Conservation (phyloP, 64 coral and sea anemone genomes). For the Orbicella faveolata region DNA sequence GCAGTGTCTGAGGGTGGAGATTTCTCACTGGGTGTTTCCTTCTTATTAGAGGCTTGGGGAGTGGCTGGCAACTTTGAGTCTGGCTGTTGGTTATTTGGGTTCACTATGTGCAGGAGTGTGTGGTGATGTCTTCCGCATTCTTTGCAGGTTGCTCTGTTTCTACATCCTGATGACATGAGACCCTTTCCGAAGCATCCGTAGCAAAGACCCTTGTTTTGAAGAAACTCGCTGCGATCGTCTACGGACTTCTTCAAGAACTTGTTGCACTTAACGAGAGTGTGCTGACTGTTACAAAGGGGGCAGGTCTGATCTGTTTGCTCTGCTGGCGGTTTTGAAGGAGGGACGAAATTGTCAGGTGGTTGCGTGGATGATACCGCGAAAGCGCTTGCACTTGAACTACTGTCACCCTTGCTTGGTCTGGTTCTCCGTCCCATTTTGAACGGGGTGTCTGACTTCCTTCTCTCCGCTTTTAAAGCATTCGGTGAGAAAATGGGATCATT, state of each 20-base stretch:
- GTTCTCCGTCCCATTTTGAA: background rate
- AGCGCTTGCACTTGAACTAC: background rate
- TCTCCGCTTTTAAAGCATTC: background rate
- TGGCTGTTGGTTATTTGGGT: background rate
- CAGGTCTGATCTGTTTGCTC: background rate
- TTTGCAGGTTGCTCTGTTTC: background rate
- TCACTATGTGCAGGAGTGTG: background rate
- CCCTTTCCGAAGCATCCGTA: background rate
- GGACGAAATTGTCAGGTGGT: background rate
- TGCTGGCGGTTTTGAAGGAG: background rate
- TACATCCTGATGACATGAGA: background rate
- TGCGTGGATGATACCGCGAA: background rate
- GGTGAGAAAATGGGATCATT: slow-evolving; percentile 43
- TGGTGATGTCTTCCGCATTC: slow-evolving; percentile 17
- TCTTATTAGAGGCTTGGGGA: background rate
- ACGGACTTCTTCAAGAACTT: slow-evolving; percentile 6
- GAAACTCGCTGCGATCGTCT: background rate
- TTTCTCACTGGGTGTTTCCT: background rate
- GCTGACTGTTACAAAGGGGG: background rate
- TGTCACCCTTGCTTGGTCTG: background rate
- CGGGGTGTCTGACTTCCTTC: background rate
- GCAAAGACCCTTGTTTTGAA: background rate
- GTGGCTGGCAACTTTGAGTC: background rate
- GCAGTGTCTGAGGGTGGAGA: too few relatives aligned
- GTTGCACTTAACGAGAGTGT: background rate